Percentiles rank a stretch among this genome's conserved stretches.
Evolutionary conservation across 1,140 invertebrate species (phyloP).

Genomic region (Drosophila suzukii): DNA sequence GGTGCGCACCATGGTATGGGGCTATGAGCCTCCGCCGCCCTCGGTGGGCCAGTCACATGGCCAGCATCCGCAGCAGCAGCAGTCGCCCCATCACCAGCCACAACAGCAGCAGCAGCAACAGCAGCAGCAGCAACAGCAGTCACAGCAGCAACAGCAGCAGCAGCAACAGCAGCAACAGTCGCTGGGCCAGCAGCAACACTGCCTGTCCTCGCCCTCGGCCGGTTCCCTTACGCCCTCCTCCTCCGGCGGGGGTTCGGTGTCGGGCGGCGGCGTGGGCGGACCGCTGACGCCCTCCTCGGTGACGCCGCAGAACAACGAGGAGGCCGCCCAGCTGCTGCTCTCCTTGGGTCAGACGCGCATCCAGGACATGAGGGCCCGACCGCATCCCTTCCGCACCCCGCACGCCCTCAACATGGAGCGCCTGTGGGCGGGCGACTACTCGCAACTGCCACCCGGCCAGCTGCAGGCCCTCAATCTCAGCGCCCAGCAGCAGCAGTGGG

Average conservation of each 20-base stretch:
- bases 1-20: conserved; percentile 95
- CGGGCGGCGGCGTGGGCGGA: conserved; percentile 5
- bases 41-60: conserved; percentile 32
- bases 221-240: conserved; percentile 78
- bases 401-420: conserved; percentile 94
- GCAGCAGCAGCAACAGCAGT: conserved; percentile 65
- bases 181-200: conserved; percentile 72
- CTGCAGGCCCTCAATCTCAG: conserved; percentile 92
- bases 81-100: conserved; percentile 48
- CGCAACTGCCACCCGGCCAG: conserved; percentile 92
- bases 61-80: conserved; percentile 47
- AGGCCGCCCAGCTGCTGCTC: conserved; percentile 92
- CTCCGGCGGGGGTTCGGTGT: conserved; percentile 75
- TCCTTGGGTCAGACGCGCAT: conserved; percentile 89
- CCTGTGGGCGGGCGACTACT: conserved; percentile 94
- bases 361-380: conserved; percentile 81
- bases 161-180: conserved; percentile 78
- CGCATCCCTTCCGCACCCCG: conserved; percentile 81
- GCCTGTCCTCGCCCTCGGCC: conserved; percentile 73
- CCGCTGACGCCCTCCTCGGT: conserved; percentile 24
- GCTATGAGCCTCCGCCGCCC: conserved; percentile 81
- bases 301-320: conserved; percentile 88
- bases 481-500: conserved; percentile 85
- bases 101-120: conserved; percentile 60
- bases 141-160: conserved; percentile 80